Base-by-base conservation (phyloP, 2,797 vertebrate genomes). In the Apodemus agrarius region DNA sequence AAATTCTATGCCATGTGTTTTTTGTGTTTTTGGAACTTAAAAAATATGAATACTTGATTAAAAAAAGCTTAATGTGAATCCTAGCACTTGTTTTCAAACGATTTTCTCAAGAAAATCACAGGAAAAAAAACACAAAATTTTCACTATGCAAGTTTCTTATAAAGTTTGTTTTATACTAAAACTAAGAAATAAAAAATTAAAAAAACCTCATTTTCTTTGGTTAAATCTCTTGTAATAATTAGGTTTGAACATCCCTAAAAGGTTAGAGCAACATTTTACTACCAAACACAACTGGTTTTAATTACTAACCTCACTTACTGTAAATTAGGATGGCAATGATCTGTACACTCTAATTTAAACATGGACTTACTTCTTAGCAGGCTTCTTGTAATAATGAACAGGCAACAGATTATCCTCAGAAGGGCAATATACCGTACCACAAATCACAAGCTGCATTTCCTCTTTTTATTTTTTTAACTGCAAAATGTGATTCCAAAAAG, bases 401-500 rank as follows among this genome's bases (percentile, higher is more conserved):
- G 96, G 37, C 84, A 96, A 94, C 72, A 97, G 80, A 95, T 91
- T 96, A 43, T 92, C 75, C 94, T 96, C 93, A 87, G 93, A 94
- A 98, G 96, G 92, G 96, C 94, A 98, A 97, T 98, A 93, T 21
- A 92, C 40, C 19, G 63, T 63, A 43, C 54, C 76, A 96, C 97
- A 97, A 97, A 97, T 94, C 96, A 96, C 40, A 80, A 97, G 88
- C 67, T 93, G 61, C n/a, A 97, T 97, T 97, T 97, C 75, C 86
- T 97, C 34, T 34, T 81, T 57, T 89, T 75, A 97, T 95, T 91
- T 96, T 95, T 96, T 92, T 95, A 22, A 96, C 74, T 91, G 57
- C 92, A 97, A 98, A 98, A 97, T 94, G 81, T 94, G 96, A 97
- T 98, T 98, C 96, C 80, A 91, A 95, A 97, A 98, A 97, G 54